Percentiles rank a stretch among this genome's conserved stretches.
Conservation (phyloP, 53 echinoderm and acorn worm genomes). For the Stichopus horrens region DNA sequence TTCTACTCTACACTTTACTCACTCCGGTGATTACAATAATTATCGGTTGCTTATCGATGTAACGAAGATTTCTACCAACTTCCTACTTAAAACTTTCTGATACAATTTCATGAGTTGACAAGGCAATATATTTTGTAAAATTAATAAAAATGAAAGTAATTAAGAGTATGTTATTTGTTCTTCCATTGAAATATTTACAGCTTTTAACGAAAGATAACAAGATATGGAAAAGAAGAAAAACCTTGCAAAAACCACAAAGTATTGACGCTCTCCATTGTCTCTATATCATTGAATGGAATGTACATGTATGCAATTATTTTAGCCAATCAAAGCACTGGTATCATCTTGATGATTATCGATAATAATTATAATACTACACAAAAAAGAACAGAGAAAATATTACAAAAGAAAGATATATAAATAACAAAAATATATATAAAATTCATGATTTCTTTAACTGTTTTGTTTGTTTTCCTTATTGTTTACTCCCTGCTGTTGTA, state of each 20-base stretch:
- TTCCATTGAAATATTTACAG: slow-evolving; percentile 25
- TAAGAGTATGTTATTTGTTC: too few relatives aligned
- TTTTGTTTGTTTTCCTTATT: not conserved
- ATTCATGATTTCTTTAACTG: not conserved
- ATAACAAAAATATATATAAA: not conserved
- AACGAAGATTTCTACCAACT: too few relatives aligned
- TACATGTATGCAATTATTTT: slow-evolving; percentile 28
- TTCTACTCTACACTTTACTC: too few relatives aligned
- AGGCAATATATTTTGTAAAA: too few relatives aligned
- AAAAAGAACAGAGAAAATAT: not conserved
- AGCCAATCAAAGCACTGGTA: slow-evolving; percentile 10
- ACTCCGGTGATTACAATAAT: too few relatives aligned
- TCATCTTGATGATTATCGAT: not conserved
- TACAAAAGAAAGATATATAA: not conserved
- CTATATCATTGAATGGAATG: slow-evolving; percentile 26
- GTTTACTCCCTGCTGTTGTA: not conserved
- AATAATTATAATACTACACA: not conserved
- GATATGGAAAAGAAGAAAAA: too few relatives aligned
- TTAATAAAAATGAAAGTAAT: too few relatives aligned
- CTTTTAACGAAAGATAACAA: not conserved
- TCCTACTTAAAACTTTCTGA: too few relatives aligned
- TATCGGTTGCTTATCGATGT: too few relatives aligned
- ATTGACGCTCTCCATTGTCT: not conserved
- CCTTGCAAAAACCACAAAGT: not conserved
- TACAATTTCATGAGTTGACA: too few relatives aligned